Conservation (phyloP, 2,888 invertebrate genomes). For the Dendrolimus pini region DNA sequence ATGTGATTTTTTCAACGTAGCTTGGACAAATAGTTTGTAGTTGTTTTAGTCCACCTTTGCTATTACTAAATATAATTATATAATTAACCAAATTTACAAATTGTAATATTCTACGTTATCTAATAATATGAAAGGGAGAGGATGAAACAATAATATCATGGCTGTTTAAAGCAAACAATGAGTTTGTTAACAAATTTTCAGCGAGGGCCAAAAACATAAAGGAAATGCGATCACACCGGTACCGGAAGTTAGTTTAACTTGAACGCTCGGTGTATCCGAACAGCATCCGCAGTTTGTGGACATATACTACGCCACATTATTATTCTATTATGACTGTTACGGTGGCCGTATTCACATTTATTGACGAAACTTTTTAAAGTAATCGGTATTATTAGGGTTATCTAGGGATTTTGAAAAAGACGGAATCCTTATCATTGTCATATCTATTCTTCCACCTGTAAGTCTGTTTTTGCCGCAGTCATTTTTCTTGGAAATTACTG, state of each 20-base stretch:
- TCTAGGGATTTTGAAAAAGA: too few species aligned
- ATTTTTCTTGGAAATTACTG: too few species aligned
- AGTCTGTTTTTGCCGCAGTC: too few species aligned
- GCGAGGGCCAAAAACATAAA: conserved; percentile 41
- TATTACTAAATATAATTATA: neutral
- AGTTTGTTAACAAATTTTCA: conserved; percentile 42
- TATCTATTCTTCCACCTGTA: too few species aligned
- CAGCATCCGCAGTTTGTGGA: conserved; percentile 35
- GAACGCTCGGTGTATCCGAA: conserved; percentile 37
- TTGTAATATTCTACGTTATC: neutral
- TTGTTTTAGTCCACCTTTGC: too few species aligned
- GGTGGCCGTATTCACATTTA: neutral
- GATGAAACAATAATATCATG: conserved; percentile 4
- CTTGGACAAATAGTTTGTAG: too few species aligned
- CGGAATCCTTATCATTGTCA: too few species aligned
- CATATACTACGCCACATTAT: conserved; percentile 18
- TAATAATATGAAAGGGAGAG: neutral
- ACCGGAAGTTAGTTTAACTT: conserved; percentile 65
- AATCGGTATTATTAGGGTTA: too few species aligned
- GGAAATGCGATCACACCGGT: conserved; percentile 62
- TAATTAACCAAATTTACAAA: neutral
- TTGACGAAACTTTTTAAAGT: neutral
- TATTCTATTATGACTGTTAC: conserved; percentile 16
- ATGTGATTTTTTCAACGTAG: too few species aligned
- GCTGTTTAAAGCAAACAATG: conserved; percentile 23